Evolutionary conservation across 2,888 invertebrate species (phyloP).

Genomic region (Scaptomyza cyrtandrae): DNA sequence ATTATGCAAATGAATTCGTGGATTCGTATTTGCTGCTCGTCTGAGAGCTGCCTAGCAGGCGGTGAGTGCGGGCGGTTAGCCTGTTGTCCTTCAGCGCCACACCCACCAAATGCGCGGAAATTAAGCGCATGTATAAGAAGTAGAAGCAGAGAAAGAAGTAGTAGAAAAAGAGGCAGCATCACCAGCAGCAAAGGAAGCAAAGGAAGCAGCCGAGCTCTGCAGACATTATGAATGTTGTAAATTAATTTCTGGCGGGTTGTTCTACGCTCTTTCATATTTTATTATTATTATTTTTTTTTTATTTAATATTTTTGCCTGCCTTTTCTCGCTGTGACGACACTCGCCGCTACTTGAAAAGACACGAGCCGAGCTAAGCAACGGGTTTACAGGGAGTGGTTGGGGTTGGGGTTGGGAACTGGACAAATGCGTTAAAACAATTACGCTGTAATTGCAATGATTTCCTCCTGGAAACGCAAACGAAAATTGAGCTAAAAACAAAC

Average conservation of each 20-base stretch:
- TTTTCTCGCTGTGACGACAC: constrained; percentile 8
- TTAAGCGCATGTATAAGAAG: constrained; percentile 66
- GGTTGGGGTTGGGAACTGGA: constrained; percentile 45
- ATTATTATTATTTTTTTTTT: not conserved
- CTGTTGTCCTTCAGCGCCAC: constrained; percentile 69
- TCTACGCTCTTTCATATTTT: constrained; percentile 3
- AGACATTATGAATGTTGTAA: constrained; percentile 77
- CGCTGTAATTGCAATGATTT: constrained; percentile 84
- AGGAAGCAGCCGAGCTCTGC: constrained; percentile 17
- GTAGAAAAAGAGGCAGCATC: not conserved
- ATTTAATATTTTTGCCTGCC: constrained; percentile 3
- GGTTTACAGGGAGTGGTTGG: not conserved
- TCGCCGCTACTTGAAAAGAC: constrained; percentile 63
- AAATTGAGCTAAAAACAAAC: constrained; percentile 56
- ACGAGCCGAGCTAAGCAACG: constrained; percentile 65
- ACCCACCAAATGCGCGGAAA: constrained; percentile 69
- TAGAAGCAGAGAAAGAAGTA: constrained; percentile 32
- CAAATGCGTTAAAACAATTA: constrained; percentile 82
- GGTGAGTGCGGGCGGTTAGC: constrained; percentile 6
- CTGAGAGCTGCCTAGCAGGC: constrained; percentile 35
- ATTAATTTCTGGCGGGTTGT: constrained; percentile 64
- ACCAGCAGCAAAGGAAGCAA: constrained; percentile 20
- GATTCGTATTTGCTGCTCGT: constrained; percentile 68
- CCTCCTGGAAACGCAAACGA: constrained; percentile 64
- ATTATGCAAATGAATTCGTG: constrained; percentile 84